A percentile compares a stretch with the other conserved stretches of the same genome.
phyloP scores from a whole-genome alignment of 1,140 invertebrate genomes.

The Atta texana region DNA sequence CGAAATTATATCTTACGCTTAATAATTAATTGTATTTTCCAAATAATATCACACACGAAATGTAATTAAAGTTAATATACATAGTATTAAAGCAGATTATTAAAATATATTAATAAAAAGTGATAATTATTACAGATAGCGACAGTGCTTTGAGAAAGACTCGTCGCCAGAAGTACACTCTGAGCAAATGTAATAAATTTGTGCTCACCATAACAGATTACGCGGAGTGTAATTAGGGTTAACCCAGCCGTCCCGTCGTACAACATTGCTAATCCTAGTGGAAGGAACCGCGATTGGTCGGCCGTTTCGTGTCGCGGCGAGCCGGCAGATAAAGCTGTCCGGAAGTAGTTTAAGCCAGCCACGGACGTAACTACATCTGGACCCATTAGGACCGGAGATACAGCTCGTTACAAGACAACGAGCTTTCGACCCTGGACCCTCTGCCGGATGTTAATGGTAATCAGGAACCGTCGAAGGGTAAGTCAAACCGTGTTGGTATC shows the following conservation, averaged over 20 bases:
- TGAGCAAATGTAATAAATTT: constrained; percentile 28
- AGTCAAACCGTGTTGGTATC: constrained; percentile 5
- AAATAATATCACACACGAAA: neutral
- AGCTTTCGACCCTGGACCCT: constrained; percentile 30
- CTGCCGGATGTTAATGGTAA: constrained; percentile 63
- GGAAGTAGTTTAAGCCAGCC: constrained; percentile 75
- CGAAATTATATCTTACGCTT: neutral
- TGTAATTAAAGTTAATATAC: neutral
- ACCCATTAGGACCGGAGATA: constrained; percentile 72
- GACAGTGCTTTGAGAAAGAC: neutral
- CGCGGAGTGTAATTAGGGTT: constrained; percentile 65
- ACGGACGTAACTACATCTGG: constrained; percentile 73
- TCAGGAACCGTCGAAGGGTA: constrained; percentile 27
- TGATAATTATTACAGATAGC: neutral
- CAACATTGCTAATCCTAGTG: constrained; percentile 72
- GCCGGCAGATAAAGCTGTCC: constrained; percentile 74
- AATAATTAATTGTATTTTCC: neutral
- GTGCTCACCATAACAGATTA: constrained; percentile 42
- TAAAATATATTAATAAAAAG: constrained; percentile 12
- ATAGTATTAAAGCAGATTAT: neutral
- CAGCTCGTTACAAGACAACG: constrained; percentile 68
- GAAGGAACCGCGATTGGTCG: constrained; percentile 64
- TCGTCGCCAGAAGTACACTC: neutral
- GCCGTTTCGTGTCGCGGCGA: constrained; percentile 72
- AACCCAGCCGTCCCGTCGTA: constrained; percentile 63